phyloP scores from a whole-genome alignment of 2,888 invertebrate genomes.

The Anoplius nigerrimus region DNA sequence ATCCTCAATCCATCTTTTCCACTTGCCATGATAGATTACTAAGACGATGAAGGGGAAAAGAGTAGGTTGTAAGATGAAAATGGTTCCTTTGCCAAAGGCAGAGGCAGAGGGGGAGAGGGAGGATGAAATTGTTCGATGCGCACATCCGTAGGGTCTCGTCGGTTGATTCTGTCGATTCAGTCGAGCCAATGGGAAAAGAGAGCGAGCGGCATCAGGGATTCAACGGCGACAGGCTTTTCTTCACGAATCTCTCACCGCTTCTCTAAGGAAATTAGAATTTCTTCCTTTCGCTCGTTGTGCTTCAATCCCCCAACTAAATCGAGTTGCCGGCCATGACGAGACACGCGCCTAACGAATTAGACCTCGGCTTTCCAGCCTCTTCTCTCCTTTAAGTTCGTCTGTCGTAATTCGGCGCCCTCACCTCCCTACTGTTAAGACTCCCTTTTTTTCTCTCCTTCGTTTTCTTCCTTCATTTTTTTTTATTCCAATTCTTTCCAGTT shows the following conservation, averaged over 20 bases:
- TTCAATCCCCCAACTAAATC: conserved; percentile 55
- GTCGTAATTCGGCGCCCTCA: conserved; percentile 7
- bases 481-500: conserved; percentile 36
- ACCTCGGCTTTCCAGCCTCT: conserved; percentile 38
- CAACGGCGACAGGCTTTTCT: background rate
- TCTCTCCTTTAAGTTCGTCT: conserved; percentile 15
- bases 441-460: conserved; percentile 14
- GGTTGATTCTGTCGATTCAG: background rate
- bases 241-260: conserved; percentile 24
- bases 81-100: background rate
- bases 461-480: conserved; percentile 3
- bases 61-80: too few relatives aligned
- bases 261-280: conserved; percentile 52
- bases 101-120: background rate
- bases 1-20: conserved; percentile 26
- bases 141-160: conserved; percentile 45
- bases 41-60: conserved; percentile 4
- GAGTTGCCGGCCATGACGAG: conserved; percentile 49
- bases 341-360: conserved; percentile 49
- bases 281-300: conserved; percentile 46
- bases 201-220: background rate
- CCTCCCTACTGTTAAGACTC: background rate
- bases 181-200: background rate
- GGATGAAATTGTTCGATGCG: conserved; percentile 3
- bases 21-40: background rate